Evolutionary conservation across 2,797 vertebrate species (phyloP).

Genomic region (Acanthurus lineatus): DNA sequence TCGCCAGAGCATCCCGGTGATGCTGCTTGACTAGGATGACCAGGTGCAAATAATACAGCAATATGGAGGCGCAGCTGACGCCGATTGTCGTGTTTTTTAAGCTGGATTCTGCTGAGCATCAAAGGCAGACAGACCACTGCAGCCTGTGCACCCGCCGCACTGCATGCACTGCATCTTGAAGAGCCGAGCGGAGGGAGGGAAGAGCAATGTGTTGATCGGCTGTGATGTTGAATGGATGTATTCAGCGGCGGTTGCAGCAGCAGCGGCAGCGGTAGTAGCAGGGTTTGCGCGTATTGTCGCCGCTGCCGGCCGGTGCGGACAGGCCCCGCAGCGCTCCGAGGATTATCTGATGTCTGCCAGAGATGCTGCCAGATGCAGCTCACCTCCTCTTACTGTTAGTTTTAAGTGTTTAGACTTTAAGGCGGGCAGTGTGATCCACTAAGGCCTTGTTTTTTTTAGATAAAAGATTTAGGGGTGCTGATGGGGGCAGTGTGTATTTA

Average conservation of each 20-base stretch:
- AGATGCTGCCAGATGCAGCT: constrained; percentile 68
- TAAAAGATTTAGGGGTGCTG: background rate
- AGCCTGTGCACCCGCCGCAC: constrained; percentile 32
- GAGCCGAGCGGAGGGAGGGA: constrained; percentile 35
- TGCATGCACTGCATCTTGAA: constrained; percentile 46
- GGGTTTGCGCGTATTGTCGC: constrained; percentile 47
- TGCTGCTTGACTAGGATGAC: constrained; percentile 47
- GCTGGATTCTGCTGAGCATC: constrained; percentile 31
- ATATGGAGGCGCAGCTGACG: constrained; percentile 53
- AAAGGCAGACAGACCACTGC: constrained; percentile 41
- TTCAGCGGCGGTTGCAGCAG: constrained; percentile 24
- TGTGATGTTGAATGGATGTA: constrained; percentile 23
- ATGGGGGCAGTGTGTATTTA: background rate
- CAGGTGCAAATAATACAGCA: constrained; percentile 61
- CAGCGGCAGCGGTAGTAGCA: constrained; percentile 30
- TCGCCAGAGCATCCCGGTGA: constrained; percentile 52
- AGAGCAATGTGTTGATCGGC: constrained; percentile 37
- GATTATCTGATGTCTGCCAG: constrained; percentile 69
- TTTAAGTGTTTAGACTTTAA: constrained; percentile 34
- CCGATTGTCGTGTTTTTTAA: constrained; percentile 12
- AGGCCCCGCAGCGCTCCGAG: constrained; percentile 52
- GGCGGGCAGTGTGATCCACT: background rate
- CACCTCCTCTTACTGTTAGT: constrained; percentile 38
- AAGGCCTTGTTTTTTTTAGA: constrained; percentile 23
- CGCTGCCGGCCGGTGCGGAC: constrained; percentile 68